Conservation (phyloP, 2,113 vertebrate genomes). For the Climacteris rufus region DNA sequence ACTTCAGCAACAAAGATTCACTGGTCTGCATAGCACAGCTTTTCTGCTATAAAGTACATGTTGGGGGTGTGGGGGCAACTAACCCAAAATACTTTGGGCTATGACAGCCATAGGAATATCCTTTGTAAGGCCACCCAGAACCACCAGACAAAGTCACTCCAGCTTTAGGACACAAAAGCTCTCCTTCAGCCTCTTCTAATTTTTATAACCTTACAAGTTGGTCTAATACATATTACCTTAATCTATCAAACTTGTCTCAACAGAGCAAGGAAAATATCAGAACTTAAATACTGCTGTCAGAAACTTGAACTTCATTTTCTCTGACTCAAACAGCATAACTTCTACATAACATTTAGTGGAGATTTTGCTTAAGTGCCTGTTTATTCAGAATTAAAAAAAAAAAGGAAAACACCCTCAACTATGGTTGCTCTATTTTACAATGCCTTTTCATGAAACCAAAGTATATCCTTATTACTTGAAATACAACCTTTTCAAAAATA, state of each 20-base stretch:
- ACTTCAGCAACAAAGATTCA: not conserved
- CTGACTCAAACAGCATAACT: not conserved
- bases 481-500: not conserved
- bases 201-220: not conserved
- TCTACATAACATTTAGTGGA: not conserved
- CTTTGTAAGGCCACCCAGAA: not conserved
- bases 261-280: not conserved
- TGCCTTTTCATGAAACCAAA: not conserved
- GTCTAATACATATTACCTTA: not conserved
- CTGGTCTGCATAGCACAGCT: not conserved
- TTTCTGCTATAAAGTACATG: not conserved
- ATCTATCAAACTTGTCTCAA: not conserved
- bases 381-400: not conserved
- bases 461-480: not conserved
- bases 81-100: not conserved
- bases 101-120: rapidly evolving
- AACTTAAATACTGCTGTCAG: not conserved
- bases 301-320: not conserved
- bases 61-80: rapidly evolving
- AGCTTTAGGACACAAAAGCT: not conserved
- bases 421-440: not conserved
- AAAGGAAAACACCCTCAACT: rapidly evolving
- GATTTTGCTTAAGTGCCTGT: not conserved
- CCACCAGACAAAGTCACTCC: not conserved
- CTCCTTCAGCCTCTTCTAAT: not conserved